Evolutionary conservation across 2,888 invertebrate genomes (phyloP), one percentile per base, ranked within the genome.

Genomic region (Habroteleia sp.): DNA sequence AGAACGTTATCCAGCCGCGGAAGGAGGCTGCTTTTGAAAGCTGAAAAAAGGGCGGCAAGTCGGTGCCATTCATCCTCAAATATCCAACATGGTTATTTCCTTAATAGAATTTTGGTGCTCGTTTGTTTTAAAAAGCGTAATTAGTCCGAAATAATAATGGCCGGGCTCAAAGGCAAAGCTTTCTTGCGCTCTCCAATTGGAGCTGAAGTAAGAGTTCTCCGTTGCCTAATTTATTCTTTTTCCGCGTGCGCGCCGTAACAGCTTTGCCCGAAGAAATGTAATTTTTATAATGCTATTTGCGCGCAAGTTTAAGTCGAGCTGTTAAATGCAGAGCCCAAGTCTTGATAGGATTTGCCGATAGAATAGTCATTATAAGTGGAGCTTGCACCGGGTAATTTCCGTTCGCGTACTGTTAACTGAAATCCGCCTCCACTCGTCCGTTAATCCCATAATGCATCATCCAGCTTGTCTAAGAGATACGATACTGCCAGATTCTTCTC

Each of bases 371-470:
- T 60, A 58, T 42, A 71, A 52, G 54, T 62, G 31, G 62, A 46
- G 54, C 62, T 60, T 25, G 52, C 35, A 23, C 13, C 11, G 37
- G 31, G 60, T 50, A 68, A 68, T 68, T 68, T 68, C 50, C 63
- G 63, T 44, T 50, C 48, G 44, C 31, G 46, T 17, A 48, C 35
- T 41, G 62, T 62, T 62, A 56, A 72, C 63, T 72, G 48, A 63
- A 72, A 72, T 56, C 63, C 63, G 41, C 63, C 63, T 72, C 42
- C 63, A 41, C 56, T 63, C 48, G 50, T 60, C 37, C 11, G 44
- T 35, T 71, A 71, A 71, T 62, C 71, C 71, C 37, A 46, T 62
- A 62, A 71, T 71, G 54, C 69, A 71, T 71, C 69, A 71, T 62
- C 69, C 62, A 13, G 33, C 44, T 52, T 60, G 69, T 60, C 62